Evolutionary conservation across 2,113 vertebrate species (phyloP).

Genomic region (Carassius carassius): DNA sequence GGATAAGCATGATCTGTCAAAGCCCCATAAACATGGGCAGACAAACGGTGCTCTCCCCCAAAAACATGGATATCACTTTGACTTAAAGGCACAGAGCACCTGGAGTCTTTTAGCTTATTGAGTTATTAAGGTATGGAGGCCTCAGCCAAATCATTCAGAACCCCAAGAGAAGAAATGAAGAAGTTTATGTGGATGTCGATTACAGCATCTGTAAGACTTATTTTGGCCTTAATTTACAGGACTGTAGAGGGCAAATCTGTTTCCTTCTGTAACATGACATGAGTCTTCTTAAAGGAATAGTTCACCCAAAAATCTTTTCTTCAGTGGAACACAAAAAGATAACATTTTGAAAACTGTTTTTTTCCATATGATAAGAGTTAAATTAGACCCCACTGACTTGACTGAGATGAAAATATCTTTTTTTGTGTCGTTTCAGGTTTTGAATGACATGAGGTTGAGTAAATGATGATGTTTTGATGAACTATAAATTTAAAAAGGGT

Average conservation of each 20-base stretch:
- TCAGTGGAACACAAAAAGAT: not conserved
- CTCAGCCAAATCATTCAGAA: slow-evolving; percentile 13
- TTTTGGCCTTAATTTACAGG: not conserved
- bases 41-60: slow-evolving; percentile 32
- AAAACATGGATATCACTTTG: slow-evolving; percentile 27
- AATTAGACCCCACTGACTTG: too few species aligned
- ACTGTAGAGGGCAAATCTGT: not conserved
- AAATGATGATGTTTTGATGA: not conserved
- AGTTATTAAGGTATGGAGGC: slow-evolving; percentile 35
- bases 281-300: not conserved
- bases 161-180: slow-evolving; percentile 12
- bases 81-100: not conserved
- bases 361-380: too few species aligned
- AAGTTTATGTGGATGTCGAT: slow-evolving; percentile 22
- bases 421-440: too few species aligned
- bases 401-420: too few species aligned
- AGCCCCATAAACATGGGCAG: slow-evolving; percentile 47
- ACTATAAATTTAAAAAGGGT: not conserved
- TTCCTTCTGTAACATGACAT: not conserved
- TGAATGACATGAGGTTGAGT: not conserved
- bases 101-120: slow-evolving; percentile 21
- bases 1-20: slow-evolving; percentile 52
- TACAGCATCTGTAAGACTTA: slow-evolving; percentile 13
- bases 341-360: too few species aligned
- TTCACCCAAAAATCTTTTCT: not conserved